Conservation (phyloP, 2,888 invertebrate genomes). For the Augochlorella aurata region DNA sequence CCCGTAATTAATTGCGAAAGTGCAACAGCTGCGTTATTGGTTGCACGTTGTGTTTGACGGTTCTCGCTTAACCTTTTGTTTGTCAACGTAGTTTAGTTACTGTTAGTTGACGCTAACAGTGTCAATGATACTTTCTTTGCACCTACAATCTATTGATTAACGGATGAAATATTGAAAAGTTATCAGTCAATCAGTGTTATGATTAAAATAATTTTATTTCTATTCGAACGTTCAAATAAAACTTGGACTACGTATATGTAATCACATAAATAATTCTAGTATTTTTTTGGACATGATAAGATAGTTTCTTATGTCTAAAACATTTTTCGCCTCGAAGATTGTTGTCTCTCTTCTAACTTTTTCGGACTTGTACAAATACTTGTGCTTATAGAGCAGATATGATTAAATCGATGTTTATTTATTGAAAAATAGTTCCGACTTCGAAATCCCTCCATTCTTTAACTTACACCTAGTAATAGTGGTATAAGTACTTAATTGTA, state of each 20-base stretch:
- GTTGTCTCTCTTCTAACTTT: too few species aligned
- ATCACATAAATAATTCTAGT: neutral
- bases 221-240: too few species aligned
- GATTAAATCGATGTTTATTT: too few species aligned
- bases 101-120: neutral
- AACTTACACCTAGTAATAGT: too few species aligned
- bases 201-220: neutral
- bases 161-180: neutral
- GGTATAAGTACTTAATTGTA: too few species aligned
- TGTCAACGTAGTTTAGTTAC: neutral
- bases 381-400: too few species aligned
- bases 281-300: neutral
- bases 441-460: too few species aligned
- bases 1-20: constrained; percentile 26
- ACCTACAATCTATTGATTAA: too few species aligned
- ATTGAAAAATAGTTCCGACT: too few species aligned
- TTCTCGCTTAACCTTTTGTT: neutral
- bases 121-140: neutral
- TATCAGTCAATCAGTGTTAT: neutral
- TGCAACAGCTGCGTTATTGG: constrained; percentile 20
- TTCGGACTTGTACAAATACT: too few species aligned
- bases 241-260: neutral
- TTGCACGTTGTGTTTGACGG: neutral
- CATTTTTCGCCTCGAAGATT: too few species aligned
- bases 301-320: neutral